Percentiles rank a stretch among this genome's conserved stretches.
These are phyloP conservation scores for Acromyrmex echinatior DNA, from an alignment of 1,140 invertebrate genomes.

Conservation along the genomic window DNA sequence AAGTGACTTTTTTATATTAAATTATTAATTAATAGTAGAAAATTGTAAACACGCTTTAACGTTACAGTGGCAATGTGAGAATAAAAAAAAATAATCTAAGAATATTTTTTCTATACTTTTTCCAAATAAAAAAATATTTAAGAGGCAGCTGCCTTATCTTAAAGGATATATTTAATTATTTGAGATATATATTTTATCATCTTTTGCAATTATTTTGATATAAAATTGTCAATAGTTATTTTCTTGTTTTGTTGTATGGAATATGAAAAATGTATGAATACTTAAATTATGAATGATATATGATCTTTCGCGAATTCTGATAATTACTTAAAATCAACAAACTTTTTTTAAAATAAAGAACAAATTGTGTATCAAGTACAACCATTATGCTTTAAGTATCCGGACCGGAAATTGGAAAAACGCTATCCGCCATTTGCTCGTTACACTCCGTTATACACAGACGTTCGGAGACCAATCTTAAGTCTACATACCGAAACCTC, in stretches of 20 bases:
- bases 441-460: conserved; percentile 40
- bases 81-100: not conserved
- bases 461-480: conserved; percentile 46
- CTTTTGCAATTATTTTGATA: not conserved
- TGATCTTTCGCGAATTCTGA: not conserved
- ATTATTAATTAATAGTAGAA: not conserved
- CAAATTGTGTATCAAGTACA: conserved; percentile 28
- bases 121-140: conserved; percentile 2
- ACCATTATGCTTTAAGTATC: conserved; percentile 54
- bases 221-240: not conserved
- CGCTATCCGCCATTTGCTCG: conserved; percentile 64
- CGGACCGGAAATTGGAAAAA: conserved; percentile 71
- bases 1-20: not conserved
- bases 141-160: not conserved
- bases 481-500: conserved; percentile 65
- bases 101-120: not conserved
- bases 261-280: not conserved
- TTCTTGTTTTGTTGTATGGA: not conserved
- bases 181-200: not conserved
- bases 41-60: not conserved
- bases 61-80: not conserved
- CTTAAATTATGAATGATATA: not conserved
- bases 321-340: conserved; percentile 24
- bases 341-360: not conserved
- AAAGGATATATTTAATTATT: not conserved